phyloP scores from a whole-genome alignment of 2,888 invertebrate genomes.

The Zele albiditarsus region DNA sequence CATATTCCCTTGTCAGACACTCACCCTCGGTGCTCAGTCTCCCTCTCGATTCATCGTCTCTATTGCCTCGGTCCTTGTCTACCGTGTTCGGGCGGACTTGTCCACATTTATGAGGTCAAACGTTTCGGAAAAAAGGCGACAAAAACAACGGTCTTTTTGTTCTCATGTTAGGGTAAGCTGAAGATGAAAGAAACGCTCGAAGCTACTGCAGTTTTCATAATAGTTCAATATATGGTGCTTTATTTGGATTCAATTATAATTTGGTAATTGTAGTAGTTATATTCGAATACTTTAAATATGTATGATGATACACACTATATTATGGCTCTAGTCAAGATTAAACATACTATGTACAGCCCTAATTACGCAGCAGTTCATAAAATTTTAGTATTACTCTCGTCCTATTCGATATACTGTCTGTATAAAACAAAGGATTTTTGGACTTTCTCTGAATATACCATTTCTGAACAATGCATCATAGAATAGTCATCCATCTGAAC shows the following conservation, averaged over 20 bases:
- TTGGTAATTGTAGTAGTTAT: too few species aligned
- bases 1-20: background rate
- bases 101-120: background rate
- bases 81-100: background rate
- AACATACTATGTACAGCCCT: too few species aligned
- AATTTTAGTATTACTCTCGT: background rate
- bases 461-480: background rate
- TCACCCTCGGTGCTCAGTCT: background rate
- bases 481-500: conserved; percentile 55
- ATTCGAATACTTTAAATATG: too few species aligned
- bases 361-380: background rate
- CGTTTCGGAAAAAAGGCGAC: too few species aligned
- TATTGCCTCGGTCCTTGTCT: background rate
- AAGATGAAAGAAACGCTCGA: too few species aligned
- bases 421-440: background rate
- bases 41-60: background rate
- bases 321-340: too few species aligned
- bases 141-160: too few species aligned
- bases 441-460: conserved; percentile 5
- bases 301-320: too few species aligned
- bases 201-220: too few species aligned
- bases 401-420: background rate
- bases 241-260: too few species aligned
- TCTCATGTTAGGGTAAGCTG: too few species aligned
- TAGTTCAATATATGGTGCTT: too few species aligned